A percentile compares a stretch with the other conserved stretches of the same genome.
Evolutionary conservation across 1,140 invertebrate species (phyloP).

Genomic region (Anastrepha ludens): DNA sequence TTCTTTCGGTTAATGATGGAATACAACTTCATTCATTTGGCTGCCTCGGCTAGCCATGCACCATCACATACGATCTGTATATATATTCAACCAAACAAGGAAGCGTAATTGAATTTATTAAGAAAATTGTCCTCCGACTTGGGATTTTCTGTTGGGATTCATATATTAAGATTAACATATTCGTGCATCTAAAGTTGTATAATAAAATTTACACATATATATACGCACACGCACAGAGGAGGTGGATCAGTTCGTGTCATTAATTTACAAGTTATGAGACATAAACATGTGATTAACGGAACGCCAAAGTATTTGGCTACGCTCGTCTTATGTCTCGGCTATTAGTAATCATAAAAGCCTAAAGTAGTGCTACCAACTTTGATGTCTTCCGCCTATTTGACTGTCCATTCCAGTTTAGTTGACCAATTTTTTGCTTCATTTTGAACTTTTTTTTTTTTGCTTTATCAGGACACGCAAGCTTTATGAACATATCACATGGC

Average conservation of each 20-base stretch:
- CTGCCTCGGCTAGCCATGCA: too few species aligned
- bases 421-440: conserved; percentile 8
- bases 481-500: conserved; percentile 19
- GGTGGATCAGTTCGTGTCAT: conserved; percentile 3
- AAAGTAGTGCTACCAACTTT: neutral
- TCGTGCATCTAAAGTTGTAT: neutral
- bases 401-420: conserved; percentile 24
- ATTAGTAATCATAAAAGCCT: neutral
- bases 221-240: neutral
- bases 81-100: too few species aligned
- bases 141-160: too few species aligned
- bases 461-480: conserved; percentile 27
- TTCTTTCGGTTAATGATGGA: too few species aligned
- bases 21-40: too few species aligned
- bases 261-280: conserved; percentile 36
- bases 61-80: too few species aligned
- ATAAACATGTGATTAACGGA: conserved; percentile 26
- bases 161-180: too few species aligned
- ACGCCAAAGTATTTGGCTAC: conserved; percentile 15
- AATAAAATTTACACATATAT: neutral
- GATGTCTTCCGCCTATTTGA: conserved; percentile 38
- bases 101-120: too few species aligned
- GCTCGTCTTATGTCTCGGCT: neutral
- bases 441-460: neutral
- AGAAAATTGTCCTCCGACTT: too few species aligned